phyloP scores from a whole-genome alignment of 2,888 invertebrate species.

The Halocaridina rubra region DNA sequence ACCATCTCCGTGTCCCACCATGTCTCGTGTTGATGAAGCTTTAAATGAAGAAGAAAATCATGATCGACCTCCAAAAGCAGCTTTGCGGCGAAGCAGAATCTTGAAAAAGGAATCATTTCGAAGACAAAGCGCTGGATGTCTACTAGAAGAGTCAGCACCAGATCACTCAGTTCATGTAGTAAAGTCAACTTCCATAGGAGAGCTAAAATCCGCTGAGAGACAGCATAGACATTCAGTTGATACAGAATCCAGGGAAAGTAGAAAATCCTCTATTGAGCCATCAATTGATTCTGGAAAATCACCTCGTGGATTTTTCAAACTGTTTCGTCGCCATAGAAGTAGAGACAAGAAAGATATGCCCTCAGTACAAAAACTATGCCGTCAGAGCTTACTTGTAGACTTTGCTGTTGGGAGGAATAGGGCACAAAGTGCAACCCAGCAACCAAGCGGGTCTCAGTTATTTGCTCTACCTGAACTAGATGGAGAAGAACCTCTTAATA shows the following conservation, averaged over 20 bases:
- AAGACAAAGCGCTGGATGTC: constrained; percentile 49
- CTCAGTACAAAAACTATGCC: constrained; percentile 55
- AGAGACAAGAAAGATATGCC: constrained; percentile 54
- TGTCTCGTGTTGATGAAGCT: constrained; percentile 20
- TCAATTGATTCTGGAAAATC: constrained; percentile 22
- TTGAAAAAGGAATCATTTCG: constrained; percentile 56
- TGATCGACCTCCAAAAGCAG: constrained; percentile 25
- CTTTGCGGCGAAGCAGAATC: constrained; percentile 30
- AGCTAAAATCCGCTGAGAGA: constrained; percentile 13
- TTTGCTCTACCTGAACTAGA: background rate
- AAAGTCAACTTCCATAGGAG: constrained; percentile 56
- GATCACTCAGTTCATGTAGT: constrained; percentile 37
- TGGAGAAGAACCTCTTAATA: constrained; percentile 3
- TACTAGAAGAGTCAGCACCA: constrained; percentile 29
- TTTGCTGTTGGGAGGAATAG: constrained; percentile 42
- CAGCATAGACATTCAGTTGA: constrained; percentile 28
- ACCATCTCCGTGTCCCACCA: constrained; percentile 14
- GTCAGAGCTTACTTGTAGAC: constrained; percentile 55
- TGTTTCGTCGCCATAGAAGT: constrained; percentile 49
- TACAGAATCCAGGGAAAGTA: constrained; percentile 41
- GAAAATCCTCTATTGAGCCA: constrained; percentile 48
- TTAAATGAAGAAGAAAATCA: constrained; percentile 25
- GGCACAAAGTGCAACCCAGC: constrained; percentile 34
- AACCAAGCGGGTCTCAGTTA: background rate
- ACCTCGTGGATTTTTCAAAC: constrained; percentile 50